Percentiles rank a stretch among this genome's conserved stretches.
Evolutionary conservation across 2,888 invertebrate genomes (phyloP).

Genomic region (Machimus rusticus): DNA sequence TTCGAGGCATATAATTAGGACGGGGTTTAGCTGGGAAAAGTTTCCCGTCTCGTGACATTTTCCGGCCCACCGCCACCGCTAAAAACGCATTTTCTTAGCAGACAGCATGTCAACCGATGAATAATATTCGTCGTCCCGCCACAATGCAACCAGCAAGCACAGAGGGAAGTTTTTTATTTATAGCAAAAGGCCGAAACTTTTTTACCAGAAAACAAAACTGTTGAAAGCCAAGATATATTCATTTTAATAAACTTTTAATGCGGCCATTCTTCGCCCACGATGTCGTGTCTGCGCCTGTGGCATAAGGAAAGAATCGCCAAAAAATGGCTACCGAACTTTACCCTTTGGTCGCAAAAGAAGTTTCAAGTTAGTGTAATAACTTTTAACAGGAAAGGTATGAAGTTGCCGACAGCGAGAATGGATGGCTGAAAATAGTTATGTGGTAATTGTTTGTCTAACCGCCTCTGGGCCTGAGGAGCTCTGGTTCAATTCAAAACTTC

Average conservation of each 20-base stretch:
- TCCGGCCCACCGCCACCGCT: background rate
- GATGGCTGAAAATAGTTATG: slow-evolving; percentile 24
- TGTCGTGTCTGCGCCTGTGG: slow-evolving; percentile 17
- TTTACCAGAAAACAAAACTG: slow-evolving; percentile 20
- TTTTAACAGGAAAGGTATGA: slow-evolving; percentile 34
- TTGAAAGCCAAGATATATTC: slow-evolving; percentile 33
- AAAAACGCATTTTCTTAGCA: slow-evolving; percentile 28
- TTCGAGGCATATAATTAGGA: slow-evolving; percentile 26
- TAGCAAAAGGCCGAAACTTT: background rate
- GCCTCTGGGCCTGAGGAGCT: background rate
- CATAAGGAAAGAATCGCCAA: slow-evolving; percentile 21
- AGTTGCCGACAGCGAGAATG: slow-evolving; percentile 26
- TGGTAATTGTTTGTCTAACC: slow-evolving; percentile 34
- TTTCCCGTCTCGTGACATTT: background rate
- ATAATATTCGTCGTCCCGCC: background rate
- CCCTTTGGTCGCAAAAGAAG: slow-evolving; percentile 28
- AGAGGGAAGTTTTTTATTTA: slow-evolving; percentile 24
- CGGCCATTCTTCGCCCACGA: slow-evolving; percentile 21
- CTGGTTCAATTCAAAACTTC: background rate
- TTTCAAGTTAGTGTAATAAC: slow-evolving; percentile 32
- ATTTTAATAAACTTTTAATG: slow-evolving; percentile 36
- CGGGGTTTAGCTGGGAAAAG: background rate
- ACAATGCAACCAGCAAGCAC: slow-evolving; percentile 16
- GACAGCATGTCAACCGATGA: slow-evolving; percentile 29
- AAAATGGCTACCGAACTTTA: slow-evolving; percentile 25